Base-by-base conservation (phyloP, 2,888 invertebrate species). In the Adineta ricciae region DNA sequence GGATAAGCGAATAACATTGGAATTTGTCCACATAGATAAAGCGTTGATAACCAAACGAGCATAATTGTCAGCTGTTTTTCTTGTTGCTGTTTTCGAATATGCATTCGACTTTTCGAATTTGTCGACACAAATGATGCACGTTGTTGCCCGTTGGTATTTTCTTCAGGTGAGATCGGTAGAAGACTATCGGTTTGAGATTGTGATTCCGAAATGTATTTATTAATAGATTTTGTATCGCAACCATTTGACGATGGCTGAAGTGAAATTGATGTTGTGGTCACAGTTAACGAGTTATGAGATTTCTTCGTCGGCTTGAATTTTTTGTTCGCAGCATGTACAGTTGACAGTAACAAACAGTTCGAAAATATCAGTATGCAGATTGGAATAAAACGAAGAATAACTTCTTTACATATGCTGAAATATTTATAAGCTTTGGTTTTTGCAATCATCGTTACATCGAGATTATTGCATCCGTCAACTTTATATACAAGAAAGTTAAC, bases 1-100 rank as follows among this genome's bases (percentile, higher is more conserved):
- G 85, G 85, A 85, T 85, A 85, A 16, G 85, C 85, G 84, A 84
- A 85, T 38, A 85, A 83, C 85, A 85, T 85, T 41, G 85, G 85
- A 84, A 85, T 85, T 32, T 83, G 78, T 54, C 78, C 83, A 56
- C 73, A 72, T 46, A 82, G 78, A 54, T 85, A 85, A 8, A 85
- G 41, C 73, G 83, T 84, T n/a, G 85, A 83, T 19, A 85, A 73
- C 50, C 83, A 85, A 27, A 85, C 83, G 24, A 83, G 73, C 85
- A 85, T 85, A 73, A 83, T 83, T 27, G 85, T 85, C 36, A 85
- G 46, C 56, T 85, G 85, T 38, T 84, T 83, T 83, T 85, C 85
- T 84, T 85, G 85, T n/a, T 83, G 46, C n/a, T 85, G 83, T 73
- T 83, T 83, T 78, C 78, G 38, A 2, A 41, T 41, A 41, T 78